These are phyloP conservation scores for Exephanes ischioxanthus DNA, from an alignment of 2,888 invertebrate genomes.

Conservation along the genomic window DNA sequence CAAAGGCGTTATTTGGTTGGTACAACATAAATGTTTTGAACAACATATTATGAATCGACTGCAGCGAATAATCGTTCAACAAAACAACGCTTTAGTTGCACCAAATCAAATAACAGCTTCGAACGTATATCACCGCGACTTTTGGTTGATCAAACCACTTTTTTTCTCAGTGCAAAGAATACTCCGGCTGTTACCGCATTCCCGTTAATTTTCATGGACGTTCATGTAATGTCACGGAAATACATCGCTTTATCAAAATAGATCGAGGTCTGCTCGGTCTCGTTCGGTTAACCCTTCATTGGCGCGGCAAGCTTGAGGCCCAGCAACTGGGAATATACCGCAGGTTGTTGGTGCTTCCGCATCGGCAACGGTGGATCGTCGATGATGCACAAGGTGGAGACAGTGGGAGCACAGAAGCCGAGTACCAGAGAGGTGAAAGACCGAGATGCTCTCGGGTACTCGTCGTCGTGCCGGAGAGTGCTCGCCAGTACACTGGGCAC, in stretches of 20 bases:
- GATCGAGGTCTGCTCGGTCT: neutral
- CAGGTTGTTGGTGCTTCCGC: neutral
- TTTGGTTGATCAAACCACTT: too few species aligned
- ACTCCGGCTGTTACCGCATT: too few species aligned
- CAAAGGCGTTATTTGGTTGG: too few species aligned
- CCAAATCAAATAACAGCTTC: too few species aligned
- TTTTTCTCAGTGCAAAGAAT: too few species aligned
- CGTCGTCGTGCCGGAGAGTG: constrained; percentile 20
- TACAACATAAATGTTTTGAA: too few species aligned
- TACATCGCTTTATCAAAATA: neutral
- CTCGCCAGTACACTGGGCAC: constrained; percentile 50
- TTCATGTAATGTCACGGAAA: neutral
- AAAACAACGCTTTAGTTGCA: too few species aligned
- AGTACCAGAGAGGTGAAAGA: constrained; percentile 43
- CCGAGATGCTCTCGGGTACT: constrained; percentile 24
- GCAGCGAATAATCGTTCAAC: too few species aligned
- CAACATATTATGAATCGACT: too few species aligned
- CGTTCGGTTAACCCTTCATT: neutral
- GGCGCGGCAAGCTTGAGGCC: neutral
- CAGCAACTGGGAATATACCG: neutral
- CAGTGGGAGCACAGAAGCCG: constrained; percentile 45
- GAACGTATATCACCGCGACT: too few species aligned
- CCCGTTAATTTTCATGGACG: neutral
- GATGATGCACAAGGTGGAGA: constrained; percentile 26
- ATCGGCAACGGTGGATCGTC: constrained; percentile 4